phyloP scores from a whole-genome alignment of 2,888 invertebrate genomes.

The Andricus curvator region DNA sequence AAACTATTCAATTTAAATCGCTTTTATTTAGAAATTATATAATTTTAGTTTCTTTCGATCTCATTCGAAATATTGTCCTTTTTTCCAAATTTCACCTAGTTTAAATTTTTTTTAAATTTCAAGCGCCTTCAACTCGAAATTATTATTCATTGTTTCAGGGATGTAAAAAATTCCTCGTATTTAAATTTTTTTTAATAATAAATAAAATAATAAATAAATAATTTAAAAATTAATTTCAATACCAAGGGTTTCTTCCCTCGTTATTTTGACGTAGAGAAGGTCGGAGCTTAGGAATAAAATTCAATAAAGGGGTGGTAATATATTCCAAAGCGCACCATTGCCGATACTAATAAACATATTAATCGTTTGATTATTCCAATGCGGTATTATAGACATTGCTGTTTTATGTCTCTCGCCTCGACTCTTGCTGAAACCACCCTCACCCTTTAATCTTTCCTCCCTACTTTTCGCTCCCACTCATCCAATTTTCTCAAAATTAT shows the following conservation, averaged over 20 bases:
- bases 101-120: too few species aligned
- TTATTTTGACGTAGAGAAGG: not conserved
- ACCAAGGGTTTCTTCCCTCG: not conserved
- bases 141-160: too few species aligned
- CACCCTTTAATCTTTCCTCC: constrained; percentile 18
- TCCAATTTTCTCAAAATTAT: not conserved
- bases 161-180: too few species aligned
- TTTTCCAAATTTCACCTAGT: too few species aligned
- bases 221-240: not conserved
- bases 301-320: constrained; percentile 60
- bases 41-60: too few species aligned
- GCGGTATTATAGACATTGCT: constrained; percentile 64
- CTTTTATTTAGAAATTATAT: too few species aligned
- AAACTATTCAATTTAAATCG: too few species aligned
- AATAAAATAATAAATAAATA: not conserved
- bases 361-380: constrained; percentile 72
- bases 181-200: too few species aligned
- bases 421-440: constrained; percentile 42
- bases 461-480: not conserved
- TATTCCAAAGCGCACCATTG: constrained; percentile 66
- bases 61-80: too few species aligned
- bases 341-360: constrained; percentile 73
- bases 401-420: constrained; percentile 48
- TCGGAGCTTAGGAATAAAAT: constrained; percentile 23
- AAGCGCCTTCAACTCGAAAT: too few species aligned